These are phyloP conservation scores for Hafferia zeledoni DNA, from an alignment of 2,797 vertebrate genomes.

Conservation along the genomic window DNA sequence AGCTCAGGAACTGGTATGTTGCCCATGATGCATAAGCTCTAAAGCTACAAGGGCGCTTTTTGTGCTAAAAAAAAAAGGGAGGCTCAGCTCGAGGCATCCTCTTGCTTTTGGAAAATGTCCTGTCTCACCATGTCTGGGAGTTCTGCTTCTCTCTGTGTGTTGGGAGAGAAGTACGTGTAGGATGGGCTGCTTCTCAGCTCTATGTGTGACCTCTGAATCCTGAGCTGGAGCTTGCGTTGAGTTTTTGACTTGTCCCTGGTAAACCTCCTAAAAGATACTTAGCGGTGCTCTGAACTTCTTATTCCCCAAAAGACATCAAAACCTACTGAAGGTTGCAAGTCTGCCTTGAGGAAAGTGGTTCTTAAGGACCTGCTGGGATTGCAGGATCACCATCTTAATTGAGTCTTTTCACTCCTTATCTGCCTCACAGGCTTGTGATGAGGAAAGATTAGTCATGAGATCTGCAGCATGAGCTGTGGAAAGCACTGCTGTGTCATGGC, in stretches of 20 bases:
- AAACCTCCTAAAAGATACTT: background rate
- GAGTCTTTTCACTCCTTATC: background rate
- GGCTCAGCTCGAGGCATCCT: background rate
- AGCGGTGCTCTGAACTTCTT: background rate
- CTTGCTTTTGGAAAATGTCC: background rate
- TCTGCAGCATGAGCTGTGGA: background rate
- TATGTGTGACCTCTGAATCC: background rate
- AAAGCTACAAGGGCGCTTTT: background rate
- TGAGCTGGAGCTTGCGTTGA: background rate
- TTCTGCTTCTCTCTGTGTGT: background rate
- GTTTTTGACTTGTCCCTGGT: background rate
- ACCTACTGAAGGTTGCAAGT: background rate
- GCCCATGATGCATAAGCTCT: background rate
- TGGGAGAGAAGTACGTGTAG: background rate
- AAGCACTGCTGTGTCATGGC: background rate
- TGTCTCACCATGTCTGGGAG: background rate
- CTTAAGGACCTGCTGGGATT: background rate
- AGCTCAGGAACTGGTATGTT: background rate
- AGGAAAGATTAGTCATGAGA: conserved; percentile 47
- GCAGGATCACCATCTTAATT: background rate
- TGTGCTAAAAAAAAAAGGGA: background rate
- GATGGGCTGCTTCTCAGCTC: background rate
- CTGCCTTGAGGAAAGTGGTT: background rate
- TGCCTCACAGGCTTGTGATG: conserved; percentile 11
- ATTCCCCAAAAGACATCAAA: background rate